Evolutionary conservation across 35 echinoderm and acorn worm genomes (phyloP).

Genomic region (Lytechinus pictus): DNA sequence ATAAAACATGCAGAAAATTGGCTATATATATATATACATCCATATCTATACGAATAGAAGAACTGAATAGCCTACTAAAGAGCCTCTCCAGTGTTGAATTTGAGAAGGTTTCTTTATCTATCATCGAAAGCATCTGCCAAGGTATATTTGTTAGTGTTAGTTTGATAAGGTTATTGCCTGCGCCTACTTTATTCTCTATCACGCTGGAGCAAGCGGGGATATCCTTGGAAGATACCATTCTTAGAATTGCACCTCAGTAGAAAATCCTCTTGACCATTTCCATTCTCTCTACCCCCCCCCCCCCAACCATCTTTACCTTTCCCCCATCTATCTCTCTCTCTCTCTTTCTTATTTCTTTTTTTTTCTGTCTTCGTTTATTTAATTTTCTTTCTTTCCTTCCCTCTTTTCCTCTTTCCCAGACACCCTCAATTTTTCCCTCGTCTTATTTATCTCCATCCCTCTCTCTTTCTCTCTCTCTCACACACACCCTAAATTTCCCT

Average conservation of each 20-base stretch:
- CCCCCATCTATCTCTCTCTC: neutral
- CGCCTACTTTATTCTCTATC: neutral
- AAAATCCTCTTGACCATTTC: neutral
- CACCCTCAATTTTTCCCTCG: too few relatives aligned
- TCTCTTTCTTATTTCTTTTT: neutral
- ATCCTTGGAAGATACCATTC: neutral
- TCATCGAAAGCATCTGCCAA: neutral
- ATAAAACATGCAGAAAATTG: too few relatives aligned
- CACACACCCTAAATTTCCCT: too few relatives aligned
- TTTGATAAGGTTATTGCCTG: constrained; percentile 12
- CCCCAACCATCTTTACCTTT: too few relatives aligned
- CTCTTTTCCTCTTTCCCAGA: too few relatives aligned
- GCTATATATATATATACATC: too few relatives aligned
- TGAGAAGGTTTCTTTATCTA: neutral
- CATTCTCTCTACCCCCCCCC: neutral
- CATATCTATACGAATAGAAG: neutral
- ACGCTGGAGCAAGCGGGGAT: neutral
- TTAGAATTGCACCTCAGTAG: neutral
- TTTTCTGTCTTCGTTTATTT: too few relatives aligned
- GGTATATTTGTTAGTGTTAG: neutral
- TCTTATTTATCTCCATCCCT: too few relatives aligned
- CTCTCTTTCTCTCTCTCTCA: too few relatives aligned
- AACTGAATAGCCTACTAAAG: neutral
- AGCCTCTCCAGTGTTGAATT: neutral
- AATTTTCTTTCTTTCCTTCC: too few relatives aligned